Evolutionary conservation across 2,888 invertebrate species (phyloP).

Genomic region (Phalera bucephala): DNA sequence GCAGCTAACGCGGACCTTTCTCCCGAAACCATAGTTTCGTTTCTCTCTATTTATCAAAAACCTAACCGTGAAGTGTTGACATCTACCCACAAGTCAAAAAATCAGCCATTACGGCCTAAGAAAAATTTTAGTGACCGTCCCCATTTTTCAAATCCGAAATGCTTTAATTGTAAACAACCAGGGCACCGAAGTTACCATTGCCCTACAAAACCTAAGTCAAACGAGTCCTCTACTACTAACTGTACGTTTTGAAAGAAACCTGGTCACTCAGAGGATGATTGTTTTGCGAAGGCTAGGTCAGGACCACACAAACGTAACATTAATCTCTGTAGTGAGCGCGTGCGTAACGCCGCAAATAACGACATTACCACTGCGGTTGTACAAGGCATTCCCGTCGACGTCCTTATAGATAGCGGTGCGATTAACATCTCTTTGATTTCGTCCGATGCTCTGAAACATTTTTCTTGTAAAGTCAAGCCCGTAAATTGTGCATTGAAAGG

Average conservation of each 20-base stretch:
- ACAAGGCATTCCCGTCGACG: slow-evolving; percentile 17
- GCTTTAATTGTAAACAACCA: not conserved
- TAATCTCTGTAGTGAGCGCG: slow-evolving; percentile 1
- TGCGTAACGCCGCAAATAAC: not conserved
- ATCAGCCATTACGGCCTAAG: too few relatives aligned
- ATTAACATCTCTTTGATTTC: slow-evolving; percentile 16
- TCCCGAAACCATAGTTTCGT: slow-evolving; percentile 19
- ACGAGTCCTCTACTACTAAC: not conserved
- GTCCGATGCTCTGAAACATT: slow-evolving; percentile 4
- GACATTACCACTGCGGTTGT: slow-evolving; percentile 11
- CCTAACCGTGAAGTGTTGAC: too few relatives aligned
- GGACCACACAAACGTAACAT: slow-evolving; percentile 1
- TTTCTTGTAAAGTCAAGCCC: not conserved
- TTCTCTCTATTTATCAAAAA: slow-evolving; percentile 24
- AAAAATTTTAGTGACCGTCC: not conserved
- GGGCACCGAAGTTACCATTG: slow-evolving; percentile 1
- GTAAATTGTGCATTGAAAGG: not conserved
- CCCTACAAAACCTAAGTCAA: slow-evolving; percentile 1
- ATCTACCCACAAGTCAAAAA: not conserved
- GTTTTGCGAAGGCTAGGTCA: not conserved
- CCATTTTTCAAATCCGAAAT: slow-evolving; percentile 1
- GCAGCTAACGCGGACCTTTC: slow-evolving; percentile 29
- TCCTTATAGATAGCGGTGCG: slow-evolving; percentile 28
- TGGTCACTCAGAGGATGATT: slow-evolving; percentile 1
- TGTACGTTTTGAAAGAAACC: slow-evolving; percentile 5